These are phyloP conservation scores for Micoletzkya japonica DNA, from an alignment of 2,888 invertebrate genomes.

Conservation along the genomic window DNA sequence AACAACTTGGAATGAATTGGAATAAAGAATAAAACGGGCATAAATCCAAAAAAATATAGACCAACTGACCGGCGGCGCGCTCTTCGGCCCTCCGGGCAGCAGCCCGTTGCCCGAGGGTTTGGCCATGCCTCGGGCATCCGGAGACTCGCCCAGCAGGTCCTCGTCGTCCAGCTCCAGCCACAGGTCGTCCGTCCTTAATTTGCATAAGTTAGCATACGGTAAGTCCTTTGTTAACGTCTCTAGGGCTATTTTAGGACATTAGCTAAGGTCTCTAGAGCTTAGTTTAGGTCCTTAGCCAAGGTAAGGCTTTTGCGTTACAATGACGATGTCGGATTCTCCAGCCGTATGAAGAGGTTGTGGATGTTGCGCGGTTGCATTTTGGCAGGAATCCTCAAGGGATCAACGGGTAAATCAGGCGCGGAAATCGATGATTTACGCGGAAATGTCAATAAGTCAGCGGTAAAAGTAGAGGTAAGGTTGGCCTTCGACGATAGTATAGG, in stretches of 20 bases:
- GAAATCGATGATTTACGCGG: too few species aligned
- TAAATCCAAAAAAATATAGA: background rate
- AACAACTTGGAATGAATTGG: too few species aligned
- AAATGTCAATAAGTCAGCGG: too few species aligned
- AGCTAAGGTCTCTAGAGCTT: too few species aligned
- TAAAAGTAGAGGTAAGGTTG: too few species aligned
- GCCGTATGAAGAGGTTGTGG: conserved; percentile 27
- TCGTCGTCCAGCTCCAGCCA: conserved; percentile 56
- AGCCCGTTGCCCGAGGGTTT: background rate
- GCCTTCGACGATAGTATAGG: too few species aligned
- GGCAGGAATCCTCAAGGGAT: too few species aligned
- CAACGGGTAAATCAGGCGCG: too few species aligned
- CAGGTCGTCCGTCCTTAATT: conserved; percentile 58
- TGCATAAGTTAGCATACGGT: background rate
- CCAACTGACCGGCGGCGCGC: conserved; percentile 11
- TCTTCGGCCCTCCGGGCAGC: conserved; percentile 21
- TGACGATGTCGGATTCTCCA: conserved; percentile 25
- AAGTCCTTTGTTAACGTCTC: background rate
- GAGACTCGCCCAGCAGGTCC: conserved; percentile 30
- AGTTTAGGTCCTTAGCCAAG: background rate
- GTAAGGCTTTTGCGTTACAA: too few species aligned
- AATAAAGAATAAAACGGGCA: too few species aligned
- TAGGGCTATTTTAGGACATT: background rate
- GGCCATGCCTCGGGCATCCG: background rate
- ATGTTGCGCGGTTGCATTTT: conserved; percentile 28